These are phyloP conservation scores for Eurypyga helias DNA, from an alignment of 2,113 vertebrate genomes.

Conservation along the genomic window DNA sequence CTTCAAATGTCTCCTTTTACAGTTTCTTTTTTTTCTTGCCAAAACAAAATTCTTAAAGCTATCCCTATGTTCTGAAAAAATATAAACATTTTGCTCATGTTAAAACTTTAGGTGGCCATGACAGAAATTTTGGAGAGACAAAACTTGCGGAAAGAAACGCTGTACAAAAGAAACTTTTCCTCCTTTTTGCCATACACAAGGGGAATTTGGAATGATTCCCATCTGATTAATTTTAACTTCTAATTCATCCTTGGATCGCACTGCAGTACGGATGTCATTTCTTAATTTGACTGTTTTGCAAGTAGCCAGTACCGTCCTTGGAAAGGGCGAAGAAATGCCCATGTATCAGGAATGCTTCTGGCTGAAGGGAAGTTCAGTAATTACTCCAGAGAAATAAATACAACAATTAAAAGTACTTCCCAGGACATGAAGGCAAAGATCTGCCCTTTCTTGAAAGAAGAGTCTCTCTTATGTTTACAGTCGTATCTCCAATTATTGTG, in stretches of 20 bases:
- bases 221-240: constrained; percentile 42
- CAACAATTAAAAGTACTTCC: background rate
- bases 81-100: background rate
- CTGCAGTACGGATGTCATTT: background rate
- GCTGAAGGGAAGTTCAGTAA: constrained; percentile 2
- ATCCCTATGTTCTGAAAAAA: background rate
- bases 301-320: constrained; percentile 18
- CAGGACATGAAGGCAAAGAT: constrained; percentile 3
- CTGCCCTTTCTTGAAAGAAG: constrained; percentile 10
- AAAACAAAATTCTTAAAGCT: constrained; percentile 64
- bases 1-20: constrained; percentile 61
- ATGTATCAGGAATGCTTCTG: constrained; percentile 38
- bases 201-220: constrained; percentile 10
- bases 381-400: constrained; percentile 11
- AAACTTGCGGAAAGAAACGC: background rate
- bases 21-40: constrained; percentile 56
- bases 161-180: background rate
- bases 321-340: constrained; percentile 4
- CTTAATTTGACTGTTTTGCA: constrained; percentile 47
- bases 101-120: background rate
- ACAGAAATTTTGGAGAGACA: background rate
- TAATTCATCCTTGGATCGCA: constrained; percentile 31
- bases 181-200: background rate
- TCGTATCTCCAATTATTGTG: background rate
- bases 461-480: background rate